Evolutionary conservation across 2,113 vertebrate genomes (phyloP), one percentile per base, ranked within the genome.

Genomic region (Stigmatopora argus): DNA sequence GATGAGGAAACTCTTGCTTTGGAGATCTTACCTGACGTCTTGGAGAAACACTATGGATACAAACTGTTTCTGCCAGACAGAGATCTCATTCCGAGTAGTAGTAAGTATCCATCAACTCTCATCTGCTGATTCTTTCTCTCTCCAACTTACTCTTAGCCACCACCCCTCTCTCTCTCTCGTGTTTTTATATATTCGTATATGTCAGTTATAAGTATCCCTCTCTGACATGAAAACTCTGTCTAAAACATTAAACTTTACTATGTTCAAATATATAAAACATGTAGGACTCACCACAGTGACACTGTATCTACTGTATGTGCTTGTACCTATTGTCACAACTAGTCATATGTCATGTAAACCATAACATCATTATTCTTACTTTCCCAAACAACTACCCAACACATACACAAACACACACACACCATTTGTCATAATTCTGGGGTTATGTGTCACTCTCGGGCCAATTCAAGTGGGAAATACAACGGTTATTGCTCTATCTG

Each of bases 41-140:
- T 99, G 84, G 97, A 99, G 90, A 98, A 98, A 79, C 97, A 99
- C 82, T 98, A 98, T 63, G 97, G 97, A 75, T 99, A 96, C 89
- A 98, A 98, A 75, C 86, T 99, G 84, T 99, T 98, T 78, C 93
- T 98, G 86, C 97, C 97, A 74, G 96, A 99, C 68, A 92, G 97
- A 89, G 97, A 99, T 89, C 92, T 99, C 75, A 99, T 99, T 84
- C 97, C 97, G 78, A 96, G 96, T 84, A 96, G 94, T 87, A 98
- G 97, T 99, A 92, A 94, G 97, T 93, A 77, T 68, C 48, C 48
- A 53, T 76, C 63, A 75, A 66, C 55, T 74, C 64, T 63, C n/a
- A 64, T 34, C 17, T 26, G 7, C 18, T 2, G 5, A 11, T 34
- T 21, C 35, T 35, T 45, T n/a, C n/a, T n/a, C n/a, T n/a, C n/a